Base-by-base conservation (phyloP, 2,113 vertebrate genomes). In the Tychaedon coryphoeus region DNA sequence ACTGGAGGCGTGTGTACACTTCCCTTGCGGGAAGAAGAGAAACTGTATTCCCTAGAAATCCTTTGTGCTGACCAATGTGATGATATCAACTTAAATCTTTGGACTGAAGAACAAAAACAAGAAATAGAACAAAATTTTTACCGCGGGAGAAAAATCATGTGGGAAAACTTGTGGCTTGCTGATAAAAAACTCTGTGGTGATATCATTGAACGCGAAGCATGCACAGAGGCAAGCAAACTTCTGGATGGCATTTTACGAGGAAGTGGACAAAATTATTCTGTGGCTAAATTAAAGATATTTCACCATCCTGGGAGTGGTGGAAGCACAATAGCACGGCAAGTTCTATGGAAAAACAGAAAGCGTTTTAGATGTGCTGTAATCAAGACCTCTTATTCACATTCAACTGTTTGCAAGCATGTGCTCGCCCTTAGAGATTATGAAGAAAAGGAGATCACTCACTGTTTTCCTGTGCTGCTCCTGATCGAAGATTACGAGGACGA, bases 261-360 rank as follows among this genome's bases (percentile, higher is more conserved):
- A 29, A 96, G 75, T 4, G 4, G 29, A 9, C 84, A 95, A 40
- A 96, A 97, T 31, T 81, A 85, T 48, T 94, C 97, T 3, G 97
- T 98, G 47, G 92, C 90, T 26, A 97, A 92, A 54, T 95, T 99
- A 33, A 98, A 98, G 89, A 98, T 99, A 95, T 98, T 97, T 92
- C 98, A 99, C 94, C 98, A 99, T 51, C 98, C 98, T 36, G 98
- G 98, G 61, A 99, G 98, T 17, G 98, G 98, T 45, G 98, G 98
- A 71, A 99, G 98, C 90, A 99, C 98, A 66, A 98, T 98, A 40
- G 98, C 98, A 88, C 97, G 98, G 25, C 98, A 99, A 54, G 95
- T 99, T 50, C 94, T 99, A 6, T 99, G 98, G 98, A 98, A 98
- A 82, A 97, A 95, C 34, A 98, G 97, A 83, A 98, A 96, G 85